Evolutionary conservation across 2,797 vertebrate genomes (phyloP).

Genomic region (Gallirallus australis): DNA sequence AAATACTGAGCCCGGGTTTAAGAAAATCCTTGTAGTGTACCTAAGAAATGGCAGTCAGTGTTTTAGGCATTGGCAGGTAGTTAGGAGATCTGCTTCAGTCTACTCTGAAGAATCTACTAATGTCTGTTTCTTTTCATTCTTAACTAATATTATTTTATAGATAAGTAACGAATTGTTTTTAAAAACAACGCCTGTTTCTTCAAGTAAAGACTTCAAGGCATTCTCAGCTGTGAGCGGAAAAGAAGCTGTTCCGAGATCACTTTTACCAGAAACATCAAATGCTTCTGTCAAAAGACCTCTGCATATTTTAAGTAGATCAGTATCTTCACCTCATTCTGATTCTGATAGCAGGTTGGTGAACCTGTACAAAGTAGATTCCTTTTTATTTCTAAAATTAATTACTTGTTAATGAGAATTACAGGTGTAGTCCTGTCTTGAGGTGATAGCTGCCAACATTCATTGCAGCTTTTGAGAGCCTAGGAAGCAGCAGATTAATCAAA

Average conservation of each 20-base stretch:
- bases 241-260: slow-evolving; percentile 67
- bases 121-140: slow-evolving; percentile 15
- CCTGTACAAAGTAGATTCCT: not conserved
- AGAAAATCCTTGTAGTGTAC: not conserved
- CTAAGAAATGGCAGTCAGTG: not conserved
- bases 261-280: slow-evolving; percentile 63
- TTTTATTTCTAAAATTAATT: not conserved
- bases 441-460: not conserved
- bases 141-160: slow-evolving; percentile 56
- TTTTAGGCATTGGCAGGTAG: not conserved
- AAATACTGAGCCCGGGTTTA: not conserved
- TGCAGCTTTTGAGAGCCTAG: not conserved
- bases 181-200: slow-evolving; percentile 61
- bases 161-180: slow-evolving; percentile 69
- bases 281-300: slow-evolving; percentile 56
- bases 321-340: slow-evolving; percentile 67
- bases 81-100: not conserved
- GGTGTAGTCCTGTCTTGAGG: not conserved
- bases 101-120: not conserved
- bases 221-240: slow-evolving; percentile 54
- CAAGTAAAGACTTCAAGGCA: slow-evolving; percentile 72
- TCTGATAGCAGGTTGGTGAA: slow-evolving; percentile 76
- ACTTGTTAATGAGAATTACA: not conserved
- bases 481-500: not conserved
- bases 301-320: slow-evolving; percentile 60